These are phyloP conservation scores for Dynastes maya DNA, from an alignment of 2,888 invertebrate species.

Conservation along the genomic window DNA sequence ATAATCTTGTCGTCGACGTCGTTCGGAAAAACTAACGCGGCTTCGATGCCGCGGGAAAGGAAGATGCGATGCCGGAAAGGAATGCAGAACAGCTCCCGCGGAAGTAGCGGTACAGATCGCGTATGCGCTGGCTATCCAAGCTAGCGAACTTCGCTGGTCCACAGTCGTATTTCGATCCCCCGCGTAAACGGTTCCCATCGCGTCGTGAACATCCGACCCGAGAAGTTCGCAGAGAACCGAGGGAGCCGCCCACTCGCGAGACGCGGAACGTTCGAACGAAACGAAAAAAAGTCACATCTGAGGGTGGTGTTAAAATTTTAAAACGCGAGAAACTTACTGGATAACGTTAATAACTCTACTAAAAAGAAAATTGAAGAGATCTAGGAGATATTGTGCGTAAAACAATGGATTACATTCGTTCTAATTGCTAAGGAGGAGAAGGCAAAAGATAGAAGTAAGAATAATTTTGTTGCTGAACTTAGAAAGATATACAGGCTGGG, in stretches of 20 bases:
- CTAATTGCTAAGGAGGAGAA: too few species aligned
- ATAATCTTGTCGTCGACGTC: constrained; percentile 6
- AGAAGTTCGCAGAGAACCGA: background rate
- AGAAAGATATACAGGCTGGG: too few species aligned
- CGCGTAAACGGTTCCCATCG: constrained; percentile 36
- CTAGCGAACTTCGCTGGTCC: constrained; percentile 41
- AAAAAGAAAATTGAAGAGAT: background rate
- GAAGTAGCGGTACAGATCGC: constrained; percentile 32
- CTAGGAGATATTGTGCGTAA: constrained; percentile 2
- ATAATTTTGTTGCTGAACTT: too few species aligned
- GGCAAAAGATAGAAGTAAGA: too few species aligned
- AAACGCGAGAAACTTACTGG: background rate
- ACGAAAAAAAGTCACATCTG: background rate
- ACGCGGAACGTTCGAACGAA: background rate
- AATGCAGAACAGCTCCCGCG: constrained; percentile 39
- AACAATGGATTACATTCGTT: constrained; percentile 25
- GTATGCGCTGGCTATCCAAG: constrained; percentile 44
- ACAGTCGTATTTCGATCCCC: constrained; percentile 40
- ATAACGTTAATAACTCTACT: too few species aligned
- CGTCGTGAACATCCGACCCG: constrained; percentile 4
- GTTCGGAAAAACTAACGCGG: background rate
- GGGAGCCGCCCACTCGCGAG: constrained; percentile 8
- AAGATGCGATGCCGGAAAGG: constrained; percentile 32
- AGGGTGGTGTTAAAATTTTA: background rate
- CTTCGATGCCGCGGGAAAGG: background rate